These are phyloP conservation scores for Pangasianodon hypophthalmus DNA, from an alignment of 2,113 vertebrate species.

Conservation along the genomic window DNA sequence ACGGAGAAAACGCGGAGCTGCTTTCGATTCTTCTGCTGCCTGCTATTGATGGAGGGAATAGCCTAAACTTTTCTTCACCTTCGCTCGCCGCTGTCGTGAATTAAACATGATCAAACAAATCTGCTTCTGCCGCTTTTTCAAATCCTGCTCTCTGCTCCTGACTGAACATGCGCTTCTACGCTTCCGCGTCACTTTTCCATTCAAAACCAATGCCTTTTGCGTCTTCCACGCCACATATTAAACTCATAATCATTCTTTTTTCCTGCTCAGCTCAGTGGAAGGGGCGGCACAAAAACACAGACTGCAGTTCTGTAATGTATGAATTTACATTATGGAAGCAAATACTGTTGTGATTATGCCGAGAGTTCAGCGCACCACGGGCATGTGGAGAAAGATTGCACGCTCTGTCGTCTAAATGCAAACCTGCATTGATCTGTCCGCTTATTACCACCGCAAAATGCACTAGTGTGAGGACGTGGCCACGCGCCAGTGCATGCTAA, in stretches of 20 bases:
- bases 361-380: neutral
- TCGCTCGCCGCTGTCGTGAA: constrained; percentile 11
- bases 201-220: neutral
- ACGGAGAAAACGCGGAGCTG: neutral
- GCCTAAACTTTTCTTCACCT: constrained; percentile 30
- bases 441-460: neutral
- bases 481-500: neutral
- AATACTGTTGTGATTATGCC: neutral
- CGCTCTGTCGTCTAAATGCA: constrained; percentile 44
- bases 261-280: neutral
- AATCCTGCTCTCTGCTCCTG: neutral
- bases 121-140: neutral
- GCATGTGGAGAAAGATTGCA: constrained; percentile 27
- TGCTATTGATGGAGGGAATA: neutral
- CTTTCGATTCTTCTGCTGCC: constrained; percentile 14
- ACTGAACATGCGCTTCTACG: neutral
- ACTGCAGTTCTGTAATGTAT: neutral
- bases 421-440: constrained; percentile 45
- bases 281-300: neutral
- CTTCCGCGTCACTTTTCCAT: neutral
- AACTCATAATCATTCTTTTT: neutral
- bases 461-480: neutral
- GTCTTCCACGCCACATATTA: neutral
- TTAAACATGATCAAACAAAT: constrained; percentile 42
- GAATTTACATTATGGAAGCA: neutral